Evolutionary conservation across 2,113 vertebrate genomes (phyloP).

Genomic region (Bos indicus): DNA sequence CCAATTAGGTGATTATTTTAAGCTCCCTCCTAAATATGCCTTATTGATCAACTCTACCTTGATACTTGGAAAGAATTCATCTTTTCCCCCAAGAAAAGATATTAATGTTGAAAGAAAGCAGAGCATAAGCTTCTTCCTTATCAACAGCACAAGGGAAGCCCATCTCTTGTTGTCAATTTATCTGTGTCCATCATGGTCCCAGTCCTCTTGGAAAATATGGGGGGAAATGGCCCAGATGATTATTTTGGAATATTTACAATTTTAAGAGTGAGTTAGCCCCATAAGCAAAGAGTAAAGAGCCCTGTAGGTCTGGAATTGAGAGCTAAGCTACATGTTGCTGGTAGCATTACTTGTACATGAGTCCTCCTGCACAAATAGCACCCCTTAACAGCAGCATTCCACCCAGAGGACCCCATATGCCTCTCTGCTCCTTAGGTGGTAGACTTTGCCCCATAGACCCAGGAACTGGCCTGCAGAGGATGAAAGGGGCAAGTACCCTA

Average conservation of each 20-base stretch:
- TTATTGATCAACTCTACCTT: background rate
- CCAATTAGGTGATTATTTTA: conserved; percentile 19
- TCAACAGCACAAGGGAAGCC: background rate
- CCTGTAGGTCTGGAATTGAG: background rate
- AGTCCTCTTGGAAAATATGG: background rate
- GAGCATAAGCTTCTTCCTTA: background rate
- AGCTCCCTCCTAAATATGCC: background rate
- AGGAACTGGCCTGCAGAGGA: background rate
- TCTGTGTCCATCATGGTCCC: background rate
- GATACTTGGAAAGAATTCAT: background rate
- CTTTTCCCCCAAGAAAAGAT: background rate
- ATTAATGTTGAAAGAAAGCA: background rate
- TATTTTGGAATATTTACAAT: background rate
- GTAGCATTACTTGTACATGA: accelerated
- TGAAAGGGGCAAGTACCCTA: background rate
- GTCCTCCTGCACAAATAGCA: background rate
- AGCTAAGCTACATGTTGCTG: background rate
- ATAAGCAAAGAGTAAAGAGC: background rate
- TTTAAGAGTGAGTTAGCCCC: background rate
- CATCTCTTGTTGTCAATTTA: background rate
- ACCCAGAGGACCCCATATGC: background rate
- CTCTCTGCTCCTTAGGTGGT: background rate
- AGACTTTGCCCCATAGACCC: background rate
- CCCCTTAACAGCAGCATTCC: background rate
- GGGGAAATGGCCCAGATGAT: background rate